Conservation (phyloP, 2,888 invertebrate genomes). For the Urechis unicinctus region DNA sequence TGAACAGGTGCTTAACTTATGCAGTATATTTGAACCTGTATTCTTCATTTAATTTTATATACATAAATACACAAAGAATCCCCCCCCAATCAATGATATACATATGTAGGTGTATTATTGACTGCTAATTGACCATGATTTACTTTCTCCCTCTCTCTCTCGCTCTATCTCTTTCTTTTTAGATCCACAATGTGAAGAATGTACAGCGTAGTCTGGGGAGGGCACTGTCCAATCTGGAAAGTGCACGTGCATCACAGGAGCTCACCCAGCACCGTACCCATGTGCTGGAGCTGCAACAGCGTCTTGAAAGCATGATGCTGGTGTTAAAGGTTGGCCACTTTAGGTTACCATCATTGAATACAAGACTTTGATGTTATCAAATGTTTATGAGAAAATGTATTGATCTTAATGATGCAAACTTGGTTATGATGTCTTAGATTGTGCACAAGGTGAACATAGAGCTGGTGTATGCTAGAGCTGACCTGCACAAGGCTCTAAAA, state of each 20-base stretch:
- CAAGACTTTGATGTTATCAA: too few relatives aligned
- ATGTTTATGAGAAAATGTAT: neutral
- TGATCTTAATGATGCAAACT: neutral
- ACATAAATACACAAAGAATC: neutral
- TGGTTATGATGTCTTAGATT: slow-evolving; percentile 23
- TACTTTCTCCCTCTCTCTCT: neutral
- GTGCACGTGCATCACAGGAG: slow-evolving; percentile 25
- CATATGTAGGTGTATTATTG: too few relatives aligned
- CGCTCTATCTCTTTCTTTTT: neutral
- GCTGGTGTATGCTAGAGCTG: slow-evolving; percentile 33
- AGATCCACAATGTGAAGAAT: slow-evolving; percentile 32
- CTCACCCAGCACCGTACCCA: slow-evolving; percentile 22
- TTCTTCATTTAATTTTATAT: neutral
- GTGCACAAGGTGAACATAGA: slow-evolving; percentile 38
- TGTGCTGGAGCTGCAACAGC: slow-evolving; percentile 28
- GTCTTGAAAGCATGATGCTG: slow-evolving; percentile 30
- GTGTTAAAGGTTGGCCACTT: slow-evolving; percentile 40
- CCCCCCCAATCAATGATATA: too few relatives aligned
- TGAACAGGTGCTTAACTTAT: slow-evolving; percentile 37
- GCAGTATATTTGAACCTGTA: neutral
- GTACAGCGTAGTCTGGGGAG: slow-evolving; percentile 30
- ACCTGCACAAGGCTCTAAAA: slow-evolving; percentile 33
- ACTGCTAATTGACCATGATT: too few relatives aligned
- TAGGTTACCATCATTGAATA: too few relatives aligned
- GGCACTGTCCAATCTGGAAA: slow-evolving; percentile 28